Evolutionary conservation across 2,113 vertebrate species (phyloP), one percentile per base, ranked within the genome.

Genomic region (Rhea pennata): DNA sequence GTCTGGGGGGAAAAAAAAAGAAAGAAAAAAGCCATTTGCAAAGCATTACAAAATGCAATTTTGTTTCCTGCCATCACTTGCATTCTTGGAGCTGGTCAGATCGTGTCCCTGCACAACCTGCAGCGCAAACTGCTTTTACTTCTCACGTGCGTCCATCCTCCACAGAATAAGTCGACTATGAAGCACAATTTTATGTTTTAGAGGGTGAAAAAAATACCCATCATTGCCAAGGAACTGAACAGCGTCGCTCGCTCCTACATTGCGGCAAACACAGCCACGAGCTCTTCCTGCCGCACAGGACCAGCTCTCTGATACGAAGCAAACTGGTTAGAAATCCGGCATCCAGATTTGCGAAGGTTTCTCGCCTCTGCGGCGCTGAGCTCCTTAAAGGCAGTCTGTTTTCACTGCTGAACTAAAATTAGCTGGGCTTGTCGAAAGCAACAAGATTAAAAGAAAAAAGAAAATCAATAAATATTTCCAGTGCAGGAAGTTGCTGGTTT

Each of bases 361-460:
- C 50, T 56, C 19, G 21, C 48, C 33, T 79, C 81, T 66, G 65
- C 56, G n/a, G 66, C 88, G 91, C 36, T 91, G 65, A 89, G 92
- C 80, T 42, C 50, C 77, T 82, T 90, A 81, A 88, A 39, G 74
- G 84, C 88, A 95, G 51, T 81, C 91, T 91, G 46, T 96, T 96
- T 96, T 91, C 87, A 96, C 84, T 2, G 7, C 95, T 33, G 88
- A 95, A 96, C 93, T 98, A 95, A 97, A 97, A 95, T 91, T 62
- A 96, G 80, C 93, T 87, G 77, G 13, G 94, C 93, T 91, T 53
- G 93, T 88, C 92, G 80, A 73, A 97, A 97, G 89, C 70, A 87
- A 72, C 62, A 93, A 94, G 93, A 96, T 82, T 80, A 92, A 88
- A 70, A 36, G 36, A 6, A 36, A 36, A 36, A 36, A 36, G 36